A percentile compares a stretch with the other conserved stretches of the same genome.
Conservation (phyloP, 2,797 vertebrate genomes). For the Vipera latastei region DNA sequence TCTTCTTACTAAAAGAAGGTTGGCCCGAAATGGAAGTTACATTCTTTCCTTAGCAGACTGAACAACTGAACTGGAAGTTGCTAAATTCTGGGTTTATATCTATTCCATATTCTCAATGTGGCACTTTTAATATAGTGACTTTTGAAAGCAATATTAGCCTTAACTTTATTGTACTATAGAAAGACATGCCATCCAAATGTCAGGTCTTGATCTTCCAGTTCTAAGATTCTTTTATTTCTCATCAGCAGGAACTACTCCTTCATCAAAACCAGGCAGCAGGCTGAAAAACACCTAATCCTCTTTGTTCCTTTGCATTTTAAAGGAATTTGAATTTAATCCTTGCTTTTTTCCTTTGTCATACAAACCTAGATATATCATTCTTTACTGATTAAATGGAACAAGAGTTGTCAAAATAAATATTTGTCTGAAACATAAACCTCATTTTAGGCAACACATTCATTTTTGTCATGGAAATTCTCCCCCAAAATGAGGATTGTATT, state of each 20-base stretch:
- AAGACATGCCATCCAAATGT: not conserved
- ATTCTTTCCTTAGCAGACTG: not conserved
- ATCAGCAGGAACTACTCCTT: not conserved
- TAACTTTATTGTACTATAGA: not conserved
- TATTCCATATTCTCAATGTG: not conserved
- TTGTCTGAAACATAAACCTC: not conserved
- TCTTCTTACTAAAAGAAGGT: not conserved
- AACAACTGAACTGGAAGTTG: not conserved
- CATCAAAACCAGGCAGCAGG: not conserved
- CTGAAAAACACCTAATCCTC: not conserved
- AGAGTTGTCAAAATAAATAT: not conserved
- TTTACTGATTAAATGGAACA: not conserved
- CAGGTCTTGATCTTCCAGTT: not conserved
- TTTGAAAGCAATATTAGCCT: not conserved
- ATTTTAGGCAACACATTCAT: not conserved
- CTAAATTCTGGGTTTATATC: not conserved
- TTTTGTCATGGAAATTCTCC: not conserved
- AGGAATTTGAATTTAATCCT: not conserved
- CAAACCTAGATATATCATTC: not conserved
- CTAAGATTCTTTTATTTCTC: not conserved
- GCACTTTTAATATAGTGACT: not conserved
- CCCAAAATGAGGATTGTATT: not conserved
- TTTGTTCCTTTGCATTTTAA: not conserved
- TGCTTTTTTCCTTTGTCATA: not conserved
- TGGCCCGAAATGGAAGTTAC: not conserved